Base-by-base conservation (phyloP, 2,113 vertebrate species). In the Pteropus alecto region DNA sequence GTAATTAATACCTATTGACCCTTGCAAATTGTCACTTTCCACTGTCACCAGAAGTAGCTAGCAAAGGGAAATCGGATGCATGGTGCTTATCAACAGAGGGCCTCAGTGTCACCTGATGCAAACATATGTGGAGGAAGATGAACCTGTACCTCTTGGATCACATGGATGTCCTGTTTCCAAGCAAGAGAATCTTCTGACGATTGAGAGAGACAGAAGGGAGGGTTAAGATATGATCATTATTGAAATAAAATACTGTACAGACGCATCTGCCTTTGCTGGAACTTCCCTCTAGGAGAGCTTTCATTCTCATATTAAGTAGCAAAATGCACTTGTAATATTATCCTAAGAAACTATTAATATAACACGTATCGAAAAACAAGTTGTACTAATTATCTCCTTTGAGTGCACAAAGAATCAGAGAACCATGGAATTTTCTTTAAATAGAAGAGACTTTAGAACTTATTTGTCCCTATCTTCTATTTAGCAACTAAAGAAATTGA, bases 1-100 rank as follows among this genome's bases (percentile, higher is more conserved):
- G 73, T 95, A 96, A 97, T 94, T 97, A 96, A 96, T 85, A 96
- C 84, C 61, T 96, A 89, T 97, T 95, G 97, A 97, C 90, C 79
- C 74, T 95, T 95, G 79, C 70, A 92, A 54, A 87, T 93, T 92
- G 93, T 97, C 67, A 33, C 93, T 97, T 96, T 68, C 78, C 63
- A 89, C 90, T 94, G 87, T 90, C 96, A 87, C 82, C 56, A 94
- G 82, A 89, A 95, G 73, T 83, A 87, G 85, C 93, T 87, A 91
- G 83, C 78, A 89, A 96, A 93, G 78, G 74, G 85, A 95, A 97
- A 97, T 93, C 6, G 0, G 58, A 91, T 87, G 88, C 77, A 48
- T n/a, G 38, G 83, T 70, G 58, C 94, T 95, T 85, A 21, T 89
- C 76, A 90, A n/a, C 35, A 73, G 60, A 96, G 86, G 58, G 70